Conservation (phyloP, 2,797 vertebrate genomes). For the Epinephelus awoara region DNA sequence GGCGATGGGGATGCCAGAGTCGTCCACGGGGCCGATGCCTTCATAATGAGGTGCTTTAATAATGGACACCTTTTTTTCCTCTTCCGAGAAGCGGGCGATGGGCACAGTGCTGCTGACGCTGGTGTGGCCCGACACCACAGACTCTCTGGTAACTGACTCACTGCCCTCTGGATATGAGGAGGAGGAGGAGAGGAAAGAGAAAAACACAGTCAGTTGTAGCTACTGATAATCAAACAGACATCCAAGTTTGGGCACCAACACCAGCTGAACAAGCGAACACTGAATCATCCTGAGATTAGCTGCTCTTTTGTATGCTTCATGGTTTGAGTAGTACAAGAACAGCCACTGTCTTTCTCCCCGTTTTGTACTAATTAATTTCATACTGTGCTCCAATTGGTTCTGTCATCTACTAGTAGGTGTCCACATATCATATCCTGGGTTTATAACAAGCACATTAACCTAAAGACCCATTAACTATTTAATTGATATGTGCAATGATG, state of each 20-base stretch:
- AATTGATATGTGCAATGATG: background rate
- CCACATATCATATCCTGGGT: background rate
- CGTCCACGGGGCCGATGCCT: slow-evolving; percentile 97
- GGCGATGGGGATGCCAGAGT: slow-evolving; percentile 98
- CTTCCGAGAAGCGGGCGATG: slow-evolving; percentile 94
- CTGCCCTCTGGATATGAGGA: slow-evolving; percentile 86
- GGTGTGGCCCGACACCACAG: slow-evolving; percentile 85
- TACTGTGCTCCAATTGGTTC: slow-evolving; percentile 8
- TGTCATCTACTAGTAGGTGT: slow-evolving; percentile 28
- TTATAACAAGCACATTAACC: background rate
- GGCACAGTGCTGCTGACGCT: slow-evolving; percentile 89
- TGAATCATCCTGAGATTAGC: background rate
- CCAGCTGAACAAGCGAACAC: background rate
- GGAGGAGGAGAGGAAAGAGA: slow-evolving; percentile 4
- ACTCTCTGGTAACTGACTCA: slow-evolving; percentile 89
- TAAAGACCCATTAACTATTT: background rate
- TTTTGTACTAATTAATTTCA: slow-evolving; percentile 20
- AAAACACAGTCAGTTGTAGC: background rate
- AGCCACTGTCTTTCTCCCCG: background rate
- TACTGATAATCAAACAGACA: background rate
- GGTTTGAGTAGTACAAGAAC: background rate
- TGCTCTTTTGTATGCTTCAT: background rate
- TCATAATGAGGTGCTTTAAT: slow-evolving; percentile 98
- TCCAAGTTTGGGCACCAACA: background rate
- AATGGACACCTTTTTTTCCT: slow-evolving; percentile 95